Evolutionary conservation across 2,113 vertebrate species (phyloP).

Genomic region (Takifugu bimaculatus): DNA sequence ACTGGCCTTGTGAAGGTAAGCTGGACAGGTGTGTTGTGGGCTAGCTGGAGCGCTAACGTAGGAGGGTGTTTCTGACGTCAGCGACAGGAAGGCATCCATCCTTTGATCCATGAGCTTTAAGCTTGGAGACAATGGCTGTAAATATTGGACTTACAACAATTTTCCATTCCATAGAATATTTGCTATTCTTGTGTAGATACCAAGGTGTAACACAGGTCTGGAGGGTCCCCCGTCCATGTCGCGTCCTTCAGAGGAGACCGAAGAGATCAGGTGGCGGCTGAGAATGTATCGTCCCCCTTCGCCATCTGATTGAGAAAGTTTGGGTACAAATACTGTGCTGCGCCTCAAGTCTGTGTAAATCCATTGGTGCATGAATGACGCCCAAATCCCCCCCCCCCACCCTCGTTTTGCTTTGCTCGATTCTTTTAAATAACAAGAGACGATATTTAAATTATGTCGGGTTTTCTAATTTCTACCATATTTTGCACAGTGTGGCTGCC

Average conservation of each 20-base stretch:
- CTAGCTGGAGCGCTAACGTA: constrained; percentile 14
- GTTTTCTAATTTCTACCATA: constrained; percentile 22
- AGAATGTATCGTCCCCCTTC: constrained; percentile 35
- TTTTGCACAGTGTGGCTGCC: constrained; percentile 65
- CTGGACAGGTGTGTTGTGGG: constrained; percentile 6
- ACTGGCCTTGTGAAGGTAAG: constrained; percentile 39
- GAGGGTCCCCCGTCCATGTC: constrained; percentile 29
- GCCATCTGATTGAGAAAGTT: constrained; percentile 32
- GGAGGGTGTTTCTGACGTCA: constrained; percentile 9
- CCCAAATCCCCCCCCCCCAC: constrained; percentile 50
- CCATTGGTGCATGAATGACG: constrained; percentile 49
- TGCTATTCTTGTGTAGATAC: constrained; percentile 37
- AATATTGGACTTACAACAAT: constrained; percentile 50
- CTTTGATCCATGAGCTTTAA: constrained; percentile 49
- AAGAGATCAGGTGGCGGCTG: constrained; percentile 30
- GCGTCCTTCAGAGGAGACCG: constrained; percentile 11
- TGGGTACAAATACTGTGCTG: constrained; percentile 42
- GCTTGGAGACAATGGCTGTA: constrained; percentile 58
- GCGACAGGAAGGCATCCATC: constrained; percentile 11
- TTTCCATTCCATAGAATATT: constrained; percentile 34
- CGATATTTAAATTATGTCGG: constrained; percentile 16
- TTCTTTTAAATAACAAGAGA: constrained; percentile 12
- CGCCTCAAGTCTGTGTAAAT: constrained; percentile 23
- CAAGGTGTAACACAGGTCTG: constrained; percentile 30
- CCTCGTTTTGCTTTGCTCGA: constrained; percentile 32